Conservation (phyloP, 2,113 vertebrate genomes). For the Vicugna pacos region DNA sequence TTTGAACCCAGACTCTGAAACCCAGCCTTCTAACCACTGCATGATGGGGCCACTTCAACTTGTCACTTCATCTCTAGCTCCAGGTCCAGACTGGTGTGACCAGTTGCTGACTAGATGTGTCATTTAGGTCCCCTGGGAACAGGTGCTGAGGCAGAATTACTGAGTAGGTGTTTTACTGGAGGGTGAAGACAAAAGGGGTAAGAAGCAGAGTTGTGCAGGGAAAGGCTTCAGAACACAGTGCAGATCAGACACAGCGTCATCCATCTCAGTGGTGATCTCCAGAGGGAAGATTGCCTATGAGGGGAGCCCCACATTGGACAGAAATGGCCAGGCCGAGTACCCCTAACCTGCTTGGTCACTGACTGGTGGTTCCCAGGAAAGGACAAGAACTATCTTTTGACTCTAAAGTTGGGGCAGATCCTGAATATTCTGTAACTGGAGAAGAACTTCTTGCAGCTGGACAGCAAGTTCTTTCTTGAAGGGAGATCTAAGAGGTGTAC, state of each 20-base stretch:
- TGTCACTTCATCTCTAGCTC: not conserved
- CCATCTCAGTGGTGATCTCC: fast-evolving
- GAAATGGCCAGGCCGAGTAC: not conserved
- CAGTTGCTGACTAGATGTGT: not conserved
- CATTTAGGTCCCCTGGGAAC: not conserved
- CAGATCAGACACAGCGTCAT: not conserved
- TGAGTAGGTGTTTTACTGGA: not conserved
- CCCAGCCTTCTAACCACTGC: not conserved
- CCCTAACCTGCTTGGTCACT: not conserved
- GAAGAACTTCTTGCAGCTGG: not conserved
- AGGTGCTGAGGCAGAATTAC: not conserved
- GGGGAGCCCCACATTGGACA: not conserved
- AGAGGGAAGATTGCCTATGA: not conserved
- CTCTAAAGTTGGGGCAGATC: not conserved
- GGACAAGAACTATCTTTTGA: not conserved
- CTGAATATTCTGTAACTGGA: not conserved
- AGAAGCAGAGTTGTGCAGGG: not conserved
- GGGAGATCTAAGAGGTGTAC: not conserved
- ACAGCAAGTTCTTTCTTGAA: not conserved
- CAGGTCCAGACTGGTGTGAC: not conserved
- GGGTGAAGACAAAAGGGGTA: not conserved
- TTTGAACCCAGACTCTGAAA: not conserved
- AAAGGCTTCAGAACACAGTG: not conserved
- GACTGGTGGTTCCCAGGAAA: not conserved
- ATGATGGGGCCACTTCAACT: not conserved